Percentiles rank a stretch among this genome's conserved stretches.
Conservation (phyloP, 1,140 invertebrate species). For the Lucilia sericata region DNA sequence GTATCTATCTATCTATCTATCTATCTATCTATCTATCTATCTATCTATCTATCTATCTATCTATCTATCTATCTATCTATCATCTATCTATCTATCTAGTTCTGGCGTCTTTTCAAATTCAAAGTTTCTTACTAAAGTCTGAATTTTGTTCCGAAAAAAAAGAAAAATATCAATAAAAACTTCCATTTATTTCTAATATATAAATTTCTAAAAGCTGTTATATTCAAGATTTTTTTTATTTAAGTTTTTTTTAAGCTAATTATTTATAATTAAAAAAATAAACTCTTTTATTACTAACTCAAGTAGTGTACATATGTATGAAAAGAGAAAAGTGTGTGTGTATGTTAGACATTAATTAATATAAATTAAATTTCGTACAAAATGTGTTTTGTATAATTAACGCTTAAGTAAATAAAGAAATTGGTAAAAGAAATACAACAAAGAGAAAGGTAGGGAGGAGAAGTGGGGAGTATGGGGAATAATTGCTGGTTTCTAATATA, state of each 20-base stretch:
- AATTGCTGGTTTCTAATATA: neutral
- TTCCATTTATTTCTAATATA: too few species aligned
- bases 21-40: too few species aligned
- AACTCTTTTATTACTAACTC: conserved; percentile 19
- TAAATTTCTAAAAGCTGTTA: conserved; percentile 6
- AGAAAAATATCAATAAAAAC: too few species aligned
- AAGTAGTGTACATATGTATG: neutral
- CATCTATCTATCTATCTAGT: too few species aligned
- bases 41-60: too few species aligned
- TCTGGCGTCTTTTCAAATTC: too few species aligned
- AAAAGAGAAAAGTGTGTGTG: neutral
- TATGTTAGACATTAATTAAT: neutral
- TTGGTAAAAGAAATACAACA: too few species aligned
- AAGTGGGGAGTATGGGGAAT: neutral
- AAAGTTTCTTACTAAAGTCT: too few species aligned
- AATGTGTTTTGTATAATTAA: neutral
- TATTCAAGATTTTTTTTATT: conserved; percentile 15
- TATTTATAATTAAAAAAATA: neutral
- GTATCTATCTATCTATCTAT: too few species aligned
- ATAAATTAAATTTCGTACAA: neutral
- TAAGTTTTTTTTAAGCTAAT: neutral
- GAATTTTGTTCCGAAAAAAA: too few species aligned
- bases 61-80: too few species aligned
- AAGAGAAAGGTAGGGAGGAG: neutral
- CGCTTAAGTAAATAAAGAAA: neutral